Percentiles rank a stretch among this genome's conserved stretches.
Conservation (phyloP, 2,888 invertebrate genomes). For the Atrina japonica region DNA sequence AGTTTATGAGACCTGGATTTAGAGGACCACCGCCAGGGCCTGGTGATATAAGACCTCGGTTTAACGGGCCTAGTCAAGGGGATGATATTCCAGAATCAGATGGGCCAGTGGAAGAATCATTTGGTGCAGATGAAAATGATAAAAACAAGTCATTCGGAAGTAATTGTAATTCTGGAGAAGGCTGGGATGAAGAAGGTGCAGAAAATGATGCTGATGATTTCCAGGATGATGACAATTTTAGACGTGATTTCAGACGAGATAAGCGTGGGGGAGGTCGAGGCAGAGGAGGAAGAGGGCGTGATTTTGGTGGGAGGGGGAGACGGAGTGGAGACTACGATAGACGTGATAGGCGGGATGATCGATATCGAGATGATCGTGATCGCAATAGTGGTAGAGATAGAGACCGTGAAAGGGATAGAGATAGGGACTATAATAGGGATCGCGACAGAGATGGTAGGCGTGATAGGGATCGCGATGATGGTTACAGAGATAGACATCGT, state of each 20-base stretch:
- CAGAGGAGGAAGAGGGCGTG: conserved; percentile 24
- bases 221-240: conserved; percentile 1
- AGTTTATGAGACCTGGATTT: conserved; percentile 45
- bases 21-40: conserved; percentile 33
- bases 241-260: conserved; percentile 21
- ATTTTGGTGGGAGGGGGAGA: conserved; percentile 33
- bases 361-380: conserved; percentile 40
- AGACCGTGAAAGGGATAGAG: conserved; percentile 34
- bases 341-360: conserved; percentile 36
- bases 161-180: conserved; percentile 28
- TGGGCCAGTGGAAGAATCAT: conserved; percentile 30
- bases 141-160: conserved; percentile 30
- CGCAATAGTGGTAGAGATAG: conserved; percentile 33
- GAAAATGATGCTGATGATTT: conserved; percentile 19
- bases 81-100: conserved; percentile 4
- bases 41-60: conserved; percentile 32
- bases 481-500: conserved; percentile 18
- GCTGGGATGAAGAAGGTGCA: conserved; percentile 32
- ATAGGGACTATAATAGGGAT: conserved; percentile 44
- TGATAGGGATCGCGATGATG: conserved; percentile 36
- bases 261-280: conserved; percentile 27
- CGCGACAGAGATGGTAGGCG: conserved; percentile 42
- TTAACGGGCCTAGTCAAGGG: conserved; percentile 26
- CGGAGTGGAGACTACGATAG: conserved; percentile 7
- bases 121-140: conserved; percentile 34